These are phyloP conservation scores for Dugesia japonica DNA, from an alignment of 2,888 invertebrate species.

Conservation along the genomic window DNA sequence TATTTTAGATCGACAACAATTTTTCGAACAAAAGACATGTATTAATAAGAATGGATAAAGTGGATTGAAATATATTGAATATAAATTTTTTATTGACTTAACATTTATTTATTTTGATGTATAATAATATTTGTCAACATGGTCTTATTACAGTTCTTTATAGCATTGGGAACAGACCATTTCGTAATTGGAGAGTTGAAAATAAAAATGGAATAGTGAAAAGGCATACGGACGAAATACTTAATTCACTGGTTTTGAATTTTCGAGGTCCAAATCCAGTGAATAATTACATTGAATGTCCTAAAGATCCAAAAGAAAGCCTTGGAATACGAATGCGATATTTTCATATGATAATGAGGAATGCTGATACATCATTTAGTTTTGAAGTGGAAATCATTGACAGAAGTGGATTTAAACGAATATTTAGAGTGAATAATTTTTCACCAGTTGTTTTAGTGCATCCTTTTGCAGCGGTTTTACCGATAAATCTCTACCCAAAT, in stretches of 20 bases:
- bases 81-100: background rate
- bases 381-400: background rate
- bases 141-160: background rate
- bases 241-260: background rate
- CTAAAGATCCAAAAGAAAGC: background rate
- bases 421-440: conserved; percentile 5
- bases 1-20: background rate
- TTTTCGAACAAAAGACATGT: background rate
- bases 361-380: background rate
- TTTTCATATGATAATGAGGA: background rate
- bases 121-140: background rate
- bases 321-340: background rate
- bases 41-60: background rate
- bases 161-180: background rate
- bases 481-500: background rate
- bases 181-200: background rate
- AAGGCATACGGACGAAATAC: background rate
- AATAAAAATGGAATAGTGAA: background rate
- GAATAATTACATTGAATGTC: background rate
- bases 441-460: background rate
- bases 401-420: background rate
- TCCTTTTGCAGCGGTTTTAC: background rate
- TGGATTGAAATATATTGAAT: background rate
- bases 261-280: background rate
- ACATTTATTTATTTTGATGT: background rate